Evolutionary conservation across 1,140 invertebrate species (phyloP), one percentile per base, ranked within the genome.

Genomic region (Capitella teleta): DNA sequence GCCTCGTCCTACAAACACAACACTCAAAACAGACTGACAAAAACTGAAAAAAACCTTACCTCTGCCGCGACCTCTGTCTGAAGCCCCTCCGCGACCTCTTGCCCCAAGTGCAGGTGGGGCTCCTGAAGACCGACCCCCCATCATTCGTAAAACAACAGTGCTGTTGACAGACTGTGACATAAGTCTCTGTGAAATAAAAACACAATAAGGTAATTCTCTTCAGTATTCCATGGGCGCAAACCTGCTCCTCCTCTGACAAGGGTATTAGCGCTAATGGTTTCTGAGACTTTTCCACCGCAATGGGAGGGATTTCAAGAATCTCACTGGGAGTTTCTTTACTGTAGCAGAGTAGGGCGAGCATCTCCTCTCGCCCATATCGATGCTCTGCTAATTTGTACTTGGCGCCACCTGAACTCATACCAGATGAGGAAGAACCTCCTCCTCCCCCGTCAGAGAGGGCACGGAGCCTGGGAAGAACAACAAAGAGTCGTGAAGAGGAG

Each of bases 321-420:
- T 87, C 70, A 46, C 78, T 77, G n/a, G 84, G 84, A 47, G 82
- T 74, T 59, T 77, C 77, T 47, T 77, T 74, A 59, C 74, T 77
- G 57, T 79, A 79, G 58, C 85, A 80, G 62, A 82, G 89, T 28
- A 90, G 64, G 36, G 85, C 84, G 50, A 92, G 69, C 86, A 92
- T 88, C 64, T 91, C 87, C 72, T 92, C 87, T 56, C 86, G 75
- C 25, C 85, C 86, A 28, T 90, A 90, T 51, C 81, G 75, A 77
- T 82, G 78, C 56, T 86, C 82, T 57, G 84, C 82, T 47, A 84
- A 69, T 65, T 85, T 72, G 51, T 66, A 71, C 36, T 63, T 62
- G 52, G 59, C 57, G 12, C 60, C 57, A 18, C 59, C 46, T n/a
- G 61, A 57, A 16, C 67, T 62, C 10, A 59, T 54, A 25, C 61